Percentiles rank a stretch among this genome's conserved stretches.
Conservation (phyloP, 2,113 vertebrate species). For the Enhydra lutris region DNA sequence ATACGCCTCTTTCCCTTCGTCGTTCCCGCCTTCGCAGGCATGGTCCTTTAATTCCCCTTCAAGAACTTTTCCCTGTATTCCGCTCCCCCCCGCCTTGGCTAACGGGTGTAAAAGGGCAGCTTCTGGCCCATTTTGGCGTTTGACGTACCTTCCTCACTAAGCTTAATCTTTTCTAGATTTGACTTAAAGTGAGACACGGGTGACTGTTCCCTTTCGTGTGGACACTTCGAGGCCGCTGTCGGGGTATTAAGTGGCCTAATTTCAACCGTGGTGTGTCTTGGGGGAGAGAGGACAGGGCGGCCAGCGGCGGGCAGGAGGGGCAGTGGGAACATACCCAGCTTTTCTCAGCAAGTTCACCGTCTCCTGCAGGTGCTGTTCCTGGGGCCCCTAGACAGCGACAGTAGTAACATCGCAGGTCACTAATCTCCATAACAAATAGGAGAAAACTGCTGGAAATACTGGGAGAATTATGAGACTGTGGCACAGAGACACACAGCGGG, state of each 20-base stretch:
- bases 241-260: background rate
- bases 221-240: background rate
- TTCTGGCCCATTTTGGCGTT: background rate
- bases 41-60: background rate
- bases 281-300: too few species aligned
- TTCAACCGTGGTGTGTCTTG: background rate
- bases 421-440: background rate
- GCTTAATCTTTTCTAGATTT: background rate
- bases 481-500: background rate
- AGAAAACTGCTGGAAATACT: background rate
- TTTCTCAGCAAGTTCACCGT: background rate
- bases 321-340: too few species aligned
- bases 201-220: background rate
- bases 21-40: rapidly evolving
- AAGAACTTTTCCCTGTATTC: background rate
- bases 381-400: background rate
- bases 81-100: rapidly evolving
- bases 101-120: rapidly evolving
- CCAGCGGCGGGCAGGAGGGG: rapidly evolving
- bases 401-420: background rate
- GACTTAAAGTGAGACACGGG: background rate
- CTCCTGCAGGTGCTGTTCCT: background rate
- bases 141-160: background rate
- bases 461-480: background rate
- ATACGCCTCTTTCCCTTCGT: background rate